Evolutionary conservation across 2,797 vertebrate genomes (phyloP).

Genomic region (Myiotriccus ornatus): DNA sequence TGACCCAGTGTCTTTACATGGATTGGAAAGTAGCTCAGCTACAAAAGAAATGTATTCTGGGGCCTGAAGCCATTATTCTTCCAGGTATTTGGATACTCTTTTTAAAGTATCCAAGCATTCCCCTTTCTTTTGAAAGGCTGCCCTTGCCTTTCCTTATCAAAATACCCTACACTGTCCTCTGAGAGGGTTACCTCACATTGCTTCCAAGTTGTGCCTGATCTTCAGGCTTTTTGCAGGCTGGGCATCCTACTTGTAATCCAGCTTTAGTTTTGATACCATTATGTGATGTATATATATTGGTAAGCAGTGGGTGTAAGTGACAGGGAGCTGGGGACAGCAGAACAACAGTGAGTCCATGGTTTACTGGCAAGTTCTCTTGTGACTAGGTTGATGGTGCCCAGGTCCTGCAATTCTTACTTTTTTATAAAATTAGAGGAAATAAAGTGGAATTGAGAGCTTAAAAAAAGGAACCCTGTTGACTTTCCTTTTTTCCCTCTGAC

Average conservation of each 20-base stretch:
- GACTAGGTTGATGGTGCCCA: background rate
- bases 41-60: background rate
- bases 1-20: background rate
- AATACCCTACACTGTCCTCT: background rate
- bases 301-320: background rate
- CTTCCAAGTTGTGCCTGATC: background rate
- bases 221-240: background rate
- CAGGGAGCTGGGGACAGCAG: background rate
- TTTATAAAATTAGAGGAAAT: background rate
- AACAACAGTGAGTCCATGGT: background rate
- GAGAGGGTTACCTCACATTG: fast-evolving
- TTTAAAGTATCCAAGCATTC: background rate
- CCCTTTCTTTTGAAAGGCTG: background rate
- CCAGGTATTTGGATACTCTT: background rate
- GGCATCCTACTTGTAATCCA: no score
- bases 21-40: background rate
- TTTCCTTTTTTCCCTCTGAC: background rate
- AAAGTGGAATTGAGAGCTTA: background rate
- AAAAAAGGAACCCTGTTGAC: background rate
- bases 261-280: background rate
- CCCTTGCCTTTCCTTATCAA: background rate
- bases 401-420: background rate
- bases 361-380: background rate
- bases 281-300: background rate
- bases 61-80: background rate